Evolutionary conservation across 2,113 vertebrate species (phyloP).

Genomic region (Uria lomvia): DNA sequence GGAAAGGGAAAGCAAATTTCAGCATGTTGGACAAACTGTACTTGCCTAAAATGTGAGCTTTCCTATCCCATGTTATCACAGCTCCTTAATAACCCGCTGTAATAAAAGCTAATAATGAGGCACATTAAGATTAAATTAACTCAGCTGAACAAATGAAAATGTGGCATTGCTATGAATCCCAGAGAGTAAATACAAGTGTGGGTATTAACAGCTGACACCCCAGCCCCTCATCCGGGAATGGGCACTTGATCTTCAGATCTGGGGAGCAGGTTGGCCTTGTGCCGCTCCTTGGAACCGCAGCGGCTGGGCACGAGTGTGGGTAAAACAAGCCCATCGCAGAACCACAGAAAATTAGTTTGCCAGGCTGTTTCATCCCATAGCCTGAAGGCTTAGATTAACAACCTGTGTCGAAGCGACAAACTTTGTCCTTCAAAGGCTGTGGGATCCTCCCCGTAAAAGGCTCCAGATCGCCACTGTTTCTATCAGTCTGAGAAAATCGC

Average conservation of each 20-base stretch:
- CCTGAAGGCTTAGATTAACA: slow-evolving; percentile 9
- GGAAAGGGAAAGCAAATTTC: background rate
- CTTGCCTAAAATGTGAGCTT: background rate
- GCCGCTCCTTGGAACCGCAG: background rate
- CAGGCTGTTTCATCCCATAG: background rate
- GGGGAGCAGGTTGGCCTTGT: background rate
- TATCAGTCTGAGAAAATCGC: slow-evolving; percentile 5
- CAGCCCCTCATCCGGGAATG: background rate
- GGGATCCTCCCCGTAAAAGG: background rate
- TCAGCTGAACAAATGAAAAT: background rate
- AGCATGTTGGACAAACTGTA: background rate
- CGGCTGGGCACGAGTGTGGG: background rate
- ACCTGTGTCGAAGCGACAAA: background rate
- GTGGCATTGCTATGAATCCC: background rate
- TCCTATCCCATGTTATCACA: background rate
- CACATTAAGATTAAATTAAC: background rate
- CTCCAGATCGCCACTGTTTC: background rate
- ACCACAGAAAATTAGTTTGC: background rate
- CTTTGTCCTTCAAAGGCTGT: background rate
- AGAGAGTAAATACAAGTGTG: background rate
- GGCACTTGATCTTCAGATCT: background rate
- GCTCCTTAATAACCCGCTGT: background rate
- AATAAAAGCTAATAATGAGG: background rate
- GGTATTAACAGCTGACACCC: background rate
- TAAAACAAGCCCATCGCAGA: background rate